These are phyloP conservation scores for Acyrthosiphon pisum DNA, from an alignment of 1,140 invertebrate species.

Conservation along the genomic window DNA sequence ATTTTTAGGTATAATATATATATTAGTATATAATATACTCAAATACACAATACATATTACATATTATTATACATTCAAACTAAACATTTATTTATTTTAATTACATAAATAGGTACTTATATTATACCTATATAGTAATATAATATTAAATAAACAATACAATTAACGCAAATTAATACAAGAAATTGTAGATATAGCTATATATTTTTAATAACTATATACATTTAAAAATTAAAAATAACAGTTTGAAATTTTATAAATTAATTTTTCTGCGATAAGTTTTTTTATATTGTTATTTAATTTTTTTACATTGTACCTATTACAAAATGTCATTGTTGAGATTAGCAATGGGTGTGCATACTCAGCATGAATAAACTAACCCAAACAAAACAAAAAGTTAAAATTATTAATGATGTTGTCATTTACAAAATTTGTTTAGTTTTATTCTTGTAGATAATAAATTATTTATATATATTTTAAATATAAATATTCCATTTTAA, in stretches of 20 bases:
- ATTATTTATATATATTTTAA: background rate
- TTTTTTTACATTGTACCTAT: constrained; percentile 23
- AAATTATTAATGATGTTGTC: constrained; percentile 44
- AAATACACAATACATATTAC: background rate
- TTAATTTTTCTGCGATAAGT: constrained; percentile 33
- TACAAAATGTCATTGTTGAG: constrained; percentile 46
- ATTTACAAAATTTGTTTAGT: constrained; percentile 36
- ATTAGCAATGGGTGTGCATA: constrained; percentile 46
- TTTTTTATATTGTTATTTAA: constrained; percentile 6
- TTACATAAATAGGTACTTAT: background rate
- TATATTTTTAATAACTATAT: background rate
- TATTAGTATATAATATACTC: background rate
- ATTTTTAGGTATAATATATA: background rate
- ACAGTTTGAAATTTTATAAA: background rate
- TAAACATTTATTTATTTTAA: background rate
- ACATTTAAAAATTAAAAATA: background rate
- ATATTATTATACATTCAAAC: background rate
- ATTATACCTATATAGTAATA: background rate
- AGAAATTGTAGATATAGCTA: background rate
- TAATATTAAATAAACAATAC: background rate
- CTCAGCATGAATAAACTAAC: constrained; percentile 39
- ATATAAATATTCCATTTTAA: background rate
- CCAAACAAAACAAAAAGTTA: constrained; percentile 53
- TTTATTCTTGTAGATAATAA: constrained; percentile 1
- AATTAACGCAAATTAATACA: background rate